These are phyloP conservation scores for Papilio gigon DNA, from an alignment of 2,888 invertebrate genomes.

Conservation along the genomic window DNA sequence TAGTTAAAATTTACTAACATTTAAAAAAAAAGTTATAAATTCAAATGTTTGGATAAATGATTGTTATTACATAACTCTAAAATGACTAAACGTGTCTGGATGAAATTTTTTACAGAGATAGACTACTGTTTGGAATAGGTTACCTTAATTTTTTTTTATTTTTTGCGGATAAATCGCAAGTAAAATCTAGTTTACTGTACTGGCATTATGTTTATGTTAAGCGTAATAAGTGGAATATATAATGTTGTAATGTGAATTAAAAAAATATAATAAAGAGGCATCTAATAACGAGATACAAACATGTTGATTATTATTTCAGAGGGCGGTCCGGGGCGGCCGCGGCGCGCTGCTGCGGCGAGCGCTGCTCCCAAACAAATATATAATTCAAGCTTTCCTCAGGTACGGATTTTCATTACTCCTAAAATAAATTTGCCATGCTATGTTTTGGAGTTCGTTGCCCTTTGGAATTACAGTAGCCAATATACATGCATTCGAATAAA, in stretches of 20 bases:
- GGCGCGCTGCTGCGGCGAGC: conserved; percentile 54
- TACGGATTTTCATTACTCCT: conserved; percentile 71
- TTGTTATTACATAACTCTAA: too few relatives aligned
- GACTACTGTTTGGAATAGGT: too few relatives aligned
- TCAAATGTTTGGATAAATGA: too few relatives aligned
- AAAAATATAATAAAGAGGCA: conserved; percentile 3
- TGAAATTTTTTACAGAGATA: too few relatives aligned
- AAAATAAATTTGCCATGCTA: conserved; percentile 56
- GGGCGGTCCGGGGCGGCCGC: conserved; percentile 48
- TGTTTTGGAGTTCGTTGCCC: conserved; percentile 17
- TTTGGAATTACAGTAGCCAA: not conserved
- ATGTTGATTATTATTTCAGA: conserved; percentile 48
- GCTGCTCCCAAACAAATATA: conserved; percentile 64
- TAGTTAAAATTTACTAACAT: too few relatives aligned
- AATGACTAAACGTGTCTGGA: too few relatives aligned
- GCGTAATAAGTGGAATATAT: not conserved
- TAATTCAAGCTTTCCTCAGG: conserved; percentile 71
- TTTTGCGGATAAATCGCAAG: too few relatives aligned
- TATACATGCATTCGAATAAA: not conserved
- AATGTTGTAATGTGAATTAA: not conserved
- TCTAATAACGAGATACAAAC: conserved; percentile 43
- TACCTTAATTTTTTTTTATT: too few relatives aligned
- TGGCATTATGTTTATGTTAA: too few relatives aligned
- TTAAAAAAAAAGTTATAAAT: too few relatives aligned
- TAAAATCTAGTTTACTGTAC: too few relatives aligned